Evolutionary conservation across 1,140 invertebrate genomes (phyloP), one percentile per base, ranked within the genome.

Genomic region (Dendroctonus ponderosae): DNA sequence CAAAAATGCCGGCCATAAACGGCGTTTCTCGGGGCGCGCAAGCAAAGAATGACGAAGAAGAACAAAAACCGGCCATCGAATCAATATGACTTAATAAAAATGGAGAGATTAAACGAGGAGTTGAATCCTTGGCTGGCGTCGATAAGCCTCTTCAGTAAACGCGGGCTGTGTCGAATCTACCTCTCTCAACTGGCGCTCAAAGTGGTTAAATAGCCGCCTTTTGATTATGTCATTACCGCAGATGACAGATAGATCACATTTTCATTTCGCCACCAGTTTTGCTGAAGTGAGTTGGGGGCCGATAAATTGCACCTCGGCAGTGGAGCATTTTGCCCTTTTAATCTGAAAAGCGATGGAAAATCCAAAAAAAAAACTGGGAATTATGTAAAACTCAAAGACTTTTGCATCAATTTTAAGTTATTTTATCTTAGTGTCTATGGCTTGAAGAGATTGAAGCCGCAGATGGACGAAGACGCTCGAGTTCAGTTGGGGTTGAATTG

Each of bases 211-310:
- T 46, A 48, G 63, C 60, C 56, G 58, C 53, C 68, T 70, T 74
- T 74, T 74, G 72, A 74, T 74, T 74, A 74, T 74, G 71, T 70
- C 72, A 74, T 72, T 74, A 74, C 70, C 67, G 50, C 57, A 62
- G 72, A 74, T 74, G 65, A 69, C 62, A 72, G 72, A 74, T 74
- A 74, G 71, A 71, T 74, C 72, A 74, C 72, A 74, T 72, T 72
- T 74, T 72, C 72, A 69, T 71, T 72, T 67, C 52, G 56, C 43
- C 63, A 15, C 40, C 54, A 56, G 40, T 66, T 66, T 66, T 58
- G 59, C 26, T 59, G 63, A 46, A 54, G 51, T 61, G 51, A 51
- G 26, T 26, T 42, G 8, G 50, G 40, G 26, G 26, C 26, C 26
- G 26, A 26, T 26, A 26, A 26, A 26, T 26, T 3, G 26, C 26